A percentile compares a stretch with the other conserved stretches of the same genome.
phyloP scores from a whole-genome alignment of 2,113 vertebrate species.

The Phalacrocorax aristotelis region DNA sequence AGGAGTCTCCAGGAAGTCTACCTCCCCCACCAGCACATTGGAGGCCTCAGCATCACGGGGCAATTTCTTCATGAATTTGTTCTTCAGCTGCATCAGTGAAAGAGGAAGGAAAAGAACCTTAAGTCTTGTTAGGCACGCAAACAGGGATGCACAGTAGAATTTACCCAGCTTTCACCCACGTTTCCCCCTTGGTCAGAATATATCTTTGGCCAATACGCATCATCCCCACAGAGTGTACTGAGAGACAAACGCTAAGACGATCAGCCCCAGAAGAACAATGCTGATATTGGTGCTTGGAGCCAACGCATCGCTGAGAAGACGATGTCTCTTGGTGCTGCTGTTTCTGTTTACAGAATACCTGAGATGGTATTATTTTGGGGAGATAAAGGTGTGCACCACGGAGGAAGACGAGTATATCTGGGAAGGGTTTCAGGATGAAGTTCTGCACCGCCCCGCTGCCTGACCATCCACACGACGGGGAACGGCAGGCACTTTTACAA shows the following conservation, averaged over 20 bases:
- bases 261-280: not conserved
- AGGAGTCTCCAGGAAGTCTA: conserved; percentile 91
- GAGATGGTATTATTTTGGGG: not conserved
- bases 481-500: too few species aligned
- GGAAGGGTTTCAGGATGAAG: not conserved
- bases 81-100: conserved; percentile 84
- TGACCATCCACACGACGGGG: accelerated
- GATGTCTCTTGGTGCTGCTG: not conserved
- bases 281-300: not conserved
- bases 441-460: too few species aligned
- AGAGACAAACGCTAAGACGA: not conserved
- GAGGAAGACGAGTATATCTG: not conserved
- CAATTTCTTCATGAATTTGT: conserved; percentile 99
- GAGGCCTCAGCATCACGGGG: conserved; percentile 97
- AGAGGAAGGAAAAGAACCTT: not conserved
- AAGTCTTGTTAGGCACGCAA: accelerated
- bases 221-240: not conserved
- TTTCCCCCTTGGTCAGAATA: not conserved
- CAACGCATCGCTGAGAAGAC: not conserved
- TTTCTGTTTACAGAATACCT: not conserved
- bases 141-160: not conserved
- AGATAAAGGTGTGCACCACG: not conserved
- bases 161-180: not conserved
- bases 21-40: conserved; percentile 96
- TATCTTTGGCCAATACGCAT: not conserved